phyloP scores from a whole-genome alignment of 2,113 vertebrate species.

The Platysteira castanea region DNA sequence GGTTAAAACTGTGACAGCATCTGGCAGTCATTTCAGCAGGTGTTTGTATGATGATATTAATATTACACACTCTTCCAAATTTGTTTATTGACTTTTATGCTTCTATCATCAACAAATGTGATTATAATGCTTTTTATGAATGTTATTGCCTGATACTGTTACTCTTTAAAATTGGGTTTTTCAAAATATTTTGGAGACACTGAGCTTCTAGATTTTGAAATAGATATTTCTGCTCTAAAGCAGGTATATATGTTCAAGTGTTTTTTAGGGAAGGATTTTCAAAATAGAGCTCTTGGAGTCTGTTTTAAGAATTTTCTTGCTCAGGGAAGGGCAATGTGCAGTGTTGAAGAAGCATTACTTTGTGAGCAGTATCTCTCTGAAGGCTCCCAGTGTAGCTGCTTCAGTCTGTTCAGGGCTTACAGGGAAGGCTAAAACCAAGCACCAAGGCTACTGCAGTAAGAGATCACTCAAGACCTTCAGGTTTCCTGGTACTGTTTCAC shows the following conservation, averaged over 20 bases:
- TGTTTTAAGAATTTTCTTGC: background rate
- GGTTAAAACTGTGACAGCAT: background rate
- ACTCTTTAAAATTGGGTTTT: background rate
- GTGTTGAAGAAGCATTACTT: background rate
- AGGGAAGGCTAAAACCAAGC: background rate
- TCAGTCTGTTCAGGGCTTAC: background rate
- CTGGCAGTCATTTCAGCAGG: conserved; percentile 15
- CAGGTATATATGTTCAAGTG: background rate
- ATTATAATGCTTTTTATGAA: background rate
- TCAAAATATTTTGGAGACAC: background rate
- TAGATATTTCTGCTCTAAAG: background rate
- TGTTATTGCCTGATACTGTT: background rate
- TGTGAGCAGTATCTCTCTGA: background rate
- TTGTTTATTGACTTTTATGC: background rate
- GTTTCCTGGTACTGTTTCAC: background rate
- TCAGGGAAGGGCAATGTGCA: background rate
- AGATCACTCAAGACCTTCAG: background rate
- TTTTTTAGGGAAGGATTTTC: background rate
- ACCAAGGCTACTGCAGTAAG: background rate
- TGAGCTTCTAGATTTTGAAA: background rate
- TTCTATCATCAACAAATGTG: background rate
- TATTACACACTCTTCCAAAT: background rate
- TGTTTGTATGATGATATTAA: background rate
- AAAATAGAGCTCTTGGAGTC: background rate
- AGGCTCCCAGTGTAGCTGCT: background rate